These are phyloP conservation scores for Phanerotoma sp. DNA, from an alignment of 2,888 invertebrate species.

Conservation along the genomic window DNA sequence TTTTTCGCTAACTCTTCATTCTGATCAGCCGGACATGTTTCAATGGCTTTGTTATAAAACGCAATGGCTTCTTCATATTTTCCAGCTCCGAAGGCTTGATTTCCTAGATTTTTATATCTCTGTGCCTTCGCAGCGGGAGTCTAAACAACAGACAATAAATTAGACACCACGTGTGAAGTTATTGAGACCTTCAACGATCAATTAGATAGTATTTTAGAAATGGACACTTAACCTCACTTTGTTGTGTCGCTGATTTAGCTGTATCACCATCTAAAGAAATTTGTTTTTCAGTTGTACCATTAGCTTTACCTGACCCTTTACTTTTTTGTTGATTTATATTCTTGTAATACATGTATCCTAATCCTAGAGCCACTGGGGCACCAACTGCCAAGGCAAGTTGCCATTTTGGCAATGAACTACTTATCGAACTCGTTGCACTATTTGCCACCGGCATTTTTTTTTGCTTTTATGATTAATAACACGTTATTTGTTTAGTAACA, in stretches of 20 bases:
- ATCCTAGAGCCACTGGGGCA: constrained; percentile 78
- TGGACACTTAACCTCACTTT: constrained; percentile 44
- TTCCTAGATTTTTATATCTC: constrained; percentile 84
- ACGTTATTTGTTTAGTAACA: background rate
- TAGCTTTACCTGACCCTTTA: constrained; percentile 54
- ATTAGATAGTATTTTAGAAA: too few species aligned
- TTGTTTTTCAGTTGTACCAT: constrained; percentile 61
- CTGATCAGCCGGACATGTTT: constrained; percentile 76
- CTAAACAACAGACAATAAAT: constrained; percentile 39
- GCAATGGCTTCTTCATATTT: constrained; percentile 90
- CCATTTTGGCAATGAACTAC: constrained; percentile 76
- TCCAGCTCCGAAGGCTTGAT: constrained; percentile 79
- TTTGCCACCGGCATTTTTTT: constrained; percentile 42
- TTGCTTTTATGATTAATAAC: background rate
- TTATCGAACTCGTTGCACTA: constrained; percentile 42
- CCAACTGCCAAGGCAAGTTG: constrained; percentile 83
- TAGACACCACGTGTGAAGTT: background rate
- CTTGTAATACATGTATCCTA: constrained; percentile 76
- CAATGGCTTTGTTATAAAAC: constrained; percentile 91
- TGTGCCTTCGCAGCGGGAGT: constrained; percentile 74
- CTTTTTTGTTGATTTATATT: constrained; percentile 39
- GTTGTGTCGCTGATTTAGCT: constrained; percentile 52
- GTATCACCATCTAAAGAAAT: constrained; percentile 65
- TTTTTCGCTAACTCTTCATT: constrained; percentile 81
- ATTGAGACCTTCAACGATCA: background rate